Conservation (phyloP, 2,888 invertebrate genomes). For the Campoletis raptor region DNA sequence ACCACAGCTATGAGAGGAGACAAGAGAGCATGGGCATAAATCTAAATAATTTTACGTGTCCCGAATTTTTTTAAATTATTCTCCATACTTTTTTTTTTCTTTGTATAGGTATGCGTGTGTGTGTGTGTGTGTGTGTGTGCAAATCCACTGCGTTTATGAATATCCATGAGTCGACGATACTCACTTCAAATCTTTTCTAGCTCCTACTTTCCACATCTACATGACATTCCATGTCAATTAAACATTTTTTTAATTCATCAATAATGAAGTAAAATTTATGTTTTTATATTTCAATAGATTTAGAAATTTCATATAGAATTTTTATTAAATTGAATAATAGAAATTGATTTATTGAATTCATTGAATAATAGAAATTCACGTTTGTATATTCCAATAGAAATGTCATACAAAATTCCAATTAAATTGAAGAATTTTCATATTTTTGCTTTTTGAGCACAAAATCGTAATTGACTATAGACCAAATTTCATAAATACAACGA, state of each 20-base stretch:
- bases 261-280: not conserved
- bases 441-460: too few species aligned
- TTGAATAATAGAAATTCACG: too few species aligned
- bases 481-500: too few species aligned
- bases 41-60: slow-evolving; percentile 82
- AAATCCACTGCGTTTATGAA: slow-evolving; percentile 14
- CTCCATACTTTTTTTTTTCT: slow-evolving; percentile 68
- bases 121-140: slow-evolving; percentile 18
- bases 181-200: slow-evolving; percentile 13
- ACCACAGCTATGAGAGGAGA: slow-evolving; percentile 15
- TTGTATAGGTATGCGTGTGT: too few species aligned
- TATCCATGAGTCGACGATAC: slow-evolving; percentile 19
- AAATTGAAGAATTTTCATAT: not conserved
- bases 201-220: not conserved
- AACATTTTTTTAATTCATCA: too few species aligned
- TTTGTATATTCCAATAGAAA: too few species aligned
- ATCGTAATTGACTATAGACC: not conserved
- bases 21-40: slow-evolving; percentile 79
- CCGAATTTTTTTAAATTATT: slow-evolving; percentile 83
- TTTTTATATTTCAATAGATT: not conserved
- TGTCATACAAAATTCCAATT: not conserved
- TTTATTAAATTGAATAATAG: too few species aligned
- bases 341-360: too few species aligned
- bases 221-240: not conserved
- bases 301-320: not conserved